A percentile compares a stretch with the other conserved stretches of the same genome.
These are phyloP conservation scores for Leptosomus discolor DNA, from an alignment of 2,113 vertebrate genomes.

Conservation along the genomic window DNA sequence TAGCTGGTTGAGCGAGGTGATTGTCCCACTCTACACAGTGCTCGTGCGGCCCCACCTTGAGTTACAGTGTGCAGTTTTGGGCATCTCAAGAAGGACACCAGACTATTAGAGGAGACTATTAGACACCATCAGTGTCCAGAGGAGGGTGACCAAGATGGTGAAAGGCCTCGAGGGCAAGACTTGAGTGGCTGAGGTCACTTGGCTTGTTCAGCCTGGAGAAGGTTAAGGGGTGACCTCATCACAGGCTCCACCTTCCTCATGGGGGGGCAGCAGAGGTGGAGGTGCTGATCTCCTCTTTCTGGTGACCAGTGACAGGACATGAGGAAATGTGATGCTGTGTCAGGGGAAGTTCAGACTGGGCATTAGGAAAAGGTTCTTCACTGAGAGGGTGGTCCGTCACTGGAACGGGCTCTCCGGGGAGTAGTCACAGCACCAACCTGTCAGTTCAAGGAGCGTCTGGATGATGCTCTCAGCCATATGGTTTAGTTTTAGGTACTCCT, in stretches of 20 bases:
- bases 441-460: background rate
- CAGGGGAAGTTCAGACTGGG: background rate
- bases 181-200: background rate
- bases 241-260: background rate
- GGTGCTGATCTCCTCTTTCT: background rate
- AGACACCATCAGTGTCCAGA: background rate
- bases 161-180: background rate
- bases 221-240: background rate
- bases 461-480: background rate
- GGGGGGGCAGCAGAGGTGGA: background rate
- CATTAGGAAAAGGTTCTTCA: background rate
- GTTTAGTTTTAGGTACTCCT: background rate
- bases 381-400: background rate
- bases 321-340: background rate
- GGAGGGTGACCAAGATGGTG: background rate
- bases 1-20: background rate
- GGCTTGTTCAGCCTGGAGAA: background rate
- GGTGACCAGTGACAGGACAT: background rate
- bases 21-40: too few relatives aligned
- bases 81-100: background rate
- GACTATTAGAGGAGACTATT: too few relatives aligned
- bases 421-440: background rate
- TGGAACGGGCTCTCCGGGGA: background rate
- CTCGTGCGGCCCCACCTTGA: background rate
- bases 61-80: background rate